Evolutionary conservation across 2,888 invertebrate genomes (phyloP).

Genomic region (Cerastis rubricosa): DNA sequence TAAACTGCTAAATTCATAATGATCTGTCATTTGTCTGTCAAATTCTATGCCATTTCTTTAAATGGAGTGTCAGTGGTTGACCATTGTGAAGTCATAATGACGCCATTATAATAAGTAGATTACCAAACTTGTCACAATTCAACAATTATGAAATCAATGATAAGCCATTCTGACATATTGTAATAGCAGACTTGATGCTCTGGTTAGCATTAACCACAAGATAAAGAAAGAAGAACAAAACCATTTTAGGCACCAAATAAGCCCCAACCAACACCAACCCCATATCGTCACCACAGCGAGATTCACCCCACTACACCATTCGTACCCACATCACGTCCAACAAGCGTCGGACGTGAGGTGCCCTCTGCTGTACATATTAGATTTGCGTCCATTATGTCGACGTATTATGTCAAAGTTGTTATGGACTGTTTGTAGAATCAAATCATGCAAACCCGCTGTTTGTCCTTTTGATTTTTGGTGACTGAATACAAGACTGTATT

Average conservation of each 20-base stretch:
- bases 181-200: too few relatives aligned
- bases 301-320: conserved; percentile 38
- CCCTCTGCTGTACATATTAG: conserved; percentile 66
- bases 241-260: neutral
- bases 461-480: conserved; percentile 43
- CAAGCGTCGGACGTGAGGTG: conserved; percentile 63
- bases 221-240: neutral
- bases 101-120: too few relatives aligned
- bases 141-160: too few relatives aligned
- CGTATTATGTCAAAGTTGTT: conserved; percentile 49
- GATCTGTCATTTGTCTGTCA: too few relatives aligned
- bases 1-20: too few relatives aligned
- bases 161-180: too few relatives aligned
- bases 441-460: conserved; percentile 52
- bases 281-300: neutral
- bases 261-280: neutral
- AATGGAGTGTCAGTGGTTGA: too few relatives aligned
- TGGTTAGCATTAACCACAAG: too few relatives aligned
- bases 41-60: too few relatives aligned
- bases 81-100: too few relatives aligned
- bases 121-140: too few relatives aligned
- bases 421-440: conserved; percentile 56
- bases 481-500: conserved; percentile 13
- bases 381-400: conserved; percentile 63
- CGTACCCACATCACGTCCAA: conserved; percentile 60